A percentile compares a stretch with the other conserved stretches of the same genome.
Evolutionary conservation across 2,797 vertebrate genomes (phyloP).

Genomic region (Karalla daura): DNA sequence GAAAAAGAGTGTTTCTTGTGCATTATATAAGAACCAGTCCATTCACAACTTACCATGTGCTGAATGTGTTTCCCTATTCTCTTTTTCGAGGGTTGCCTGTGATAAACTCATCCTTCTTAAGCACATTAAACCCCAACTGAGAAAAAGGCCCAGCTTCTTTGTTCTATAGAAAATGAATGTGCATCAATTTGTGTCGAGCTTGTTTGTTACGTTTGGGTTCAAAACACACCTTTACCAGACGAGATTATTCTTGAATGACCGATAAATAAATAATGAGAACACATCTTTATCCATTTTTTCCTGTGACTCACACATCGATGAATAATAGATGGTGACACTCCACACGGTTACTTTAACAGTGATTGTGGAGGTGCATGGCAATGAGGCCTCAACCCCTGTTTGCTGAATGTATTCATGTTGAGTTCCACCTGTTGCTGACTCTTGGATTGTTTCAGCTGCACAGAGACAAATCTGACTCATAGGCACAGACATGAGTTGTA

Average conservation of each 20-base stretch:
- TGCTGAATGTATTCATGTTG: constrained; percentile 32
- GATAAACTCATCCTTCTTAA: too few relatives aligned
- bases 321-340: constrained; percentile 53
- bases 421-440: constrained; percentile 38
- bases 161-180: too few relatives aligned
- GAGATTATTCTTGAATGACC: constrained; percentile 28
- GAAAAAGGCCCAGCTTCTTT: too few relatives aligned
- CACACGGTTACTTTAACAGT: constrained; percentile 11
- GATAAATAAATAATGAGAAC: constrained; percentile 56
- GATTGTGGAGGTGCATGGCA: constrained; percentile 5
- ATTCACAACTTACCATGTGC: too few relatives aligned
- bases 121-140: too few relatives aligned
- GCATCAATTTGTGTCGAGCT: too few relatives aligned
- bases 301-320: constrained; percentile 33
- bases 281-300: constrained; percentile 22
- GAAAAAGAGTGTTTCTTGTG: too few relatives aligned
- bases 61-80: too few relatives aligned
- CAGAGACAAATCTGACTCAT: not conserved
- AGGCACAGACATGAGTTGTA: not conserved
- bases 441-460: not conserved
- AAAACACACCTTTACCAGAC: constrained; percentile 22
- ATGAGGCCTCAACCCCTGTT: constrained; percentile 8
- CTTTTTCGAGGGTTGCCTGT: too few relatives aligned
- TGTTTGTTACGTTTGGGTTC: too few relatives aligned
- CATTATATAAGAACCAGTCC: too few relatives aligned